Evolutionary conservation across 2,888 invertebrate genomes (phyloP).

Genomic region (Actias luna): DNA sequence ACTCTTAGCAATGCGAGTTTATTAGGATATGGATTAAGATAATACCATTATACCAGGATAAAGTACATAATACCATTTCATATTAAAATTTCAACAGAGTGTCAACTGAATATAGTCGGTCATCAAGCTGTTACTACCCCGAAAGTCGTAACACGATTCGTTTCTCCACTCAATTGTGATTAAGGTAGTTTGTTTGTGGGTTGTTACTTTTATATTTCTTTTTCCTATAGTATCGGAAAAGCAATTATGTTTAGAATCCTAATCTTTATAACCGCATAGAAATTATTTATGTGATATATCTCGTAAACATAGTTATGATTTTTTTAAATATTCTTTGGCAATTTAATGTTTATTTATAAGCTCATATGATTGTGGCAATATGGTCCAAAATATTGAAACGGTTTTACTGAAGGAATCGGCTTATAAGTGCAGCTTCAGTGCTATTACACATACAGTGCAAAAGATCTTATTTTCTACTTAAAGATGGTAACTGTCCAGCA

Average conservation of each 20-base stretch:
- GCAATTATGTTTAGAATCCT: background rate
- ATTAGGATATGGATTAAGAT: background rate
- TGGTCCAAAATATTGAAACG: too few relatives aligned
- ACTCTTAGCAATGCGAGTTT: background rate
- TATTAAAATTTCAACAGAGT: background rate
- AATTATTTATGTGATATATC: too few relatives aligned
- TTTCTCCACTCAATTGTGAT: slow-evolving; percentile 40
- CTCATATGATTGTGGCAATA: too few relatives aligned
- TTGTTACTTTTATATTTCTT: background rate
- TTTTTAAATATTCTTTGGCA: too few relatives aligned
- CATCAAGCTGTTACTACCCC: slow-evolving; percentile 39
- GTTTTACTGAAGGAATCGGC: too few relatives aligned
- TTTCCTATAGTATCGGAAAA: background rate
- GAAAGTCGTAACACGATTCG: slow-evolving; percentile 38
- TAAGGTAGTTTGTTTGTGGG: slow-evolving; percentile 29
- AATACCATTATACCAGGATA: background rate
- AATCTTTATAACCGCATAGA: too few relatives aligned
- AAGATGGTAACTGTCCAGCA: too few relatives aligned
- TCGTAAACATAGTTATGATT: too few relatives aligned
- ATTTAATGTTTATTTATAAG: too few relatives aligned
- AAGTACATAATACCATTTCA: background rate
- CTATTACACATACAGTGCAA: too few relatives aligned
- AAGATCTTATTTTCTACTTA: too few relatives aligned
- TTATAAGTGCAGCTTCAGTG: too few relatives aligned
- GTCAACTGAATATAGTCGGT: background rate